Base-by-base conservation (phyloP, 2,113 vertebrate genomes). In the Oreochromis tanganicae region DNA sequence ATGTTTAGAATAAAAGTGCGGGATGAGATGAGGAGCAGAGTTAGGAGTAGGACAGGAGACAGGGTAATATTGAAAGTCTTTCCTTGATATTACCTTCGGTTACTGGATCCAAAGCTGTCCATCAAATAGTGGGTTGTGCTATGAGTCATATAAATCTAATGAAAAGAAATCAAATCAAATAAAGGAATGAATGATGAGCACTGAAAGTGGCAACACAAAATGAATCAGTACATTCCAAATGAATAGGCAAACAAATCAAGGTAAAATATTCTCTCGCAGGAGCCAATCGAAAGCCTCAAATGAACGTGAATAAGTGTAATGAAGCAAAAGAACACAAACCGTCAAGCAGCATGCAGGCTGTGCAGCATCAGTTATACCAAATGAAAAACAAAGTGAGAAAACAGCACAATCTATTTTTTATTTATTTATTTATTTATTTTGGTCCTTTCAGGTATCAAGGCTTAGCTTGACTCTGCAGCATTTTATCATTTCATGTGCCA, bases 141-240 rank as follows among this genome's bases (percentile, higher is more conserved):
- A 96, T 94, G 94, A 95, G 82, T 94, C 92, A 94, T 93, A 95
- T 86, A 94, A 93, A 95, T 95, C 94, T 95, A 95, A 95, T 95
- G 86, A 96, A 96, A 95, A 95, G 91, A 95, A 95, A 95, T 93
- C 93, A 96, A 96, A 95, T 95, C 91, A 95, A 95, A 94, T 92
- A 63, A 95, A 95, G 32, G 85, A 94, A 95, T 95, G 90, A 94
- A 94, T 68, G 93, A 92, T 91, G 92, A 93, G 84, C 87, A 93
- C 88, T 90, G 84, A 93, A 92, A 87, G 87, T 87, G 91, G 84
- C 91, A 94, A 92, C 73, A 94, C 88, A 95, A 95, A 95, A 96
- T 80, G 68, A 93, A 93, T 89, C 84, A 93, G 48, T 91, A 92
- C 91, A 92, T 91, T 94, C 43, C 88, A 93, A 95, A 94, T 88